Base-by-base conservation (phyloP, 2,113 vertebrate species). In the Pteropus alecto region DNA sequence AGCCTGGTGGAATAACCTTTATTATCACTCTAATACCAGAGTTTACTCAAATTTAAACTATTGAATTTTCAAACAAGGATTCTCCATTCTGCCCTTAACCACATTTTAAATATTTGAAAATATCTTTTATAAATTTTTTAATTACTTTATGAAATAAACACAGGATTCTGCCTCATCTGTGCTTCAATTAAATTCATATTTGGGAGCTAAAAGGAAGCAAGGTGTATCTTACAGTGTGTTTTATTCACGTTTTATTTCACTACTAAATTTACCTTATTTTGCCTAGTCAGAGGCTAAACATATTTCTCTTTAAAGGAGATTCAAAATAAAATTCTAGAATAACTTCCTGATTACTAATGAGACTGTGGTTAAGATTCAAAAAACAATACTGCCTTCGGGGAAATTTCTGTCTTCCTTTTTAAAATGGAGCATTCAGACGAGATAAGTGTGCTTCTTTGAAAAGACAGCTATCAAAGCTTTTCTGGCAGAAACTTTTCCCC, bases 381-480 rank as follows among this genome's bases (percentile, higher is more conserved):
- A 96, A 87, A 21, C 56, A 96, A 61, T 93, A 28, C 54, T 85
- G 65, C 56, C 88, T 68, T 85, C 7, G 67, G 90, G 60, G 6
- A 85, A 90, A 81, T 70, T 65, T 95, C 35, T 93, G n/a, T 73
- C 81, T 95, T 95, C 81, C 41, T 90, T 85, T 93, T 74, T 63
- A 68, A 94, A 97, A 90, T 63, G 16, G 28, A 93, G 22, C 35
- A 77, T 84, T 93, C 85, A 71, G 22, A 94, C 46, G 93, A 90
- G 67, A 82, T 33, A 96, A 67, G 90, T 12, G 13, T 28, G 22
- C n/a, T 68, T 79, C 58, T 95, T 83, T 94, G 93, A 92, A 95
- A 93, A 92, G 94, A 85, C 15, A 77, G 21, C 33, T 63, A 76
- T 92, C 94, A 95, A 94, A 96, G 90, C 85, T 87, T 88, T 76